A percentile compares a stretch with the other conserved stretches of the same genome.
phyloP scores from a whole-genome alignment of 2,797 vertebrate species.

The Manis javanica region DNA sequence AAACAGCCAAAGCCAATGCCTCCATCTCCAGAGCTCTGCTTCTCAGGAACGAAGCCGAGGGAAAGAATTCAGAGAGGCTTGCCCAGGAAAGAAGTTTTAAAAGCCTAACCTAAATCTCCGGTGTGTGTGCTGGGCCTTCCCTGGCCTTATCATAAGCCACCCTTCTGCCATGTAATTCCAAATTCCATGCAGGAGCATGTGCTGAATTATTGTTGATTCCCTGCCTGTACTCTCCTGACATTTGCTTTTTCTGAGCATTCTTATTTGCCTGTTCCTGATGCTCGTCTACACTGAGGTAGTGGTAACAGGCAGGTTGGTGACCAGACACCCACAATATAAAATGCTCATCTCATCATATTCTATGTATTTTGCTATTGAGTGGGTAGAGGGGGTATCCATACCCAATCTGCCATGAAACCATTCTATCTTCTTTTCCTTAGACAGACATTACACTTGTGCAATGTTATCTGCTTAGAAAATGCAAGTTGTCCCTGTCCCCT shows the following conservation, averaged over 20 bases:
- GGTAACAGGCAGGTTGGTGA: background rate
- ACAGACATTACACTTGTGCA: background rate
- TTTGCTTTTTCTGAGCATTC: background rate
- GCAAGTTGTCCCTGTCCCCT: background rate
- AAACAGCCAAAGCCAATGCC: conserved; percentile 57
- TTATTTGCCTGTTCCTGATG: background rate
- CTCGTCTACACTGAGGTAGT: background rate
- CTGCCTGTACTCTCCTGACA: background rate
- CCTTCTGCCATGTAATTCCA: background rate
- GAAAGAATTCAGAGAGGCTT: background rate
- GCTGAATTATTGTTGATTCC: background rate
- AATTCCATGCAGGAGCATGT: background rate
- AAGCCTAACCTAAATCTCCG: background rate
- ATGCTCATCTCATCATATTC: background rate
- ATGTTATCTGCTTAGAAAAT: conserved; percentile 15
- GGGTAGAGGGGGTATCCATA: too few species aligned
- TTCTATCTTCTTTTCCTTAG: conserved; percentile 1
- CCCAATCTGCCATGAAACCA: background rate
- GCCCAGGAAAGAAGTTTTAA: background rate
- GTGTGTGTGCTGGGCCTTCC: background rate
- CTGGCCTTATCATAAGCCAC: background rate
- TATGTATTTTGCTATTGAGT: background rate
- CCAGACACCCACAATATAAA: background rate
- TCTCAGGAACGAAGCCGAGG: background rate
- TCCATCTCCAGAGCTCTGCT: background rate